These are phyloP conservation scores for Mellivora capensis DNA, from an alignment of 2,113 vertebrate genomes.

Conservation along the genomic window DNA sequence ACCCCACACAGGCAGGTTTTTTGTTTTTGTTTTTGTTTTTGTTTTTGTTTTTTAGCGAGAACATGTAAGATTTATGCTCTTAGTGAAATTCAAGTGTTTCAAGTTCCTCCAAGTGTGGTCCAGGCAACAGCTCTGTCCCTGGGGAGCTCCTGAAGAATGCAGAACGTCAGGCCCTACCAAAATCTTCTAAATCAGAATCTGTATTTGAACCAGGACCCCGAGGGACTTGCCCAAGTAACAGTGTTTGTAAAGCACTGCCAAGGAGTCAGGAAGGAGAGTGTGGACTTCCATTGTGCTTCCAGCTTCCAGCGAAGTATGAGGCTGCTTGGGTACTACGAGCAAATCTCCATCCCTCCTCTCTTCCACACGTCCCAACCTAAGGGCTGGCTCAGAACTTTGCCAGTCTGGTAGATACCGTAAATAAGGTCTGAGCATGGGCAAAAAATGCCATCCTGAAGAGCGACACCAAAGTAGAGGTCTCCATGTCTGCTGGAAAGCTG, in stretches of 20 bases:
- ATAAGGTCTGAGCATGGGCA: not conserved
- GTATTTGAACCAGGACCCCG: slow-evolving; percentile 3
- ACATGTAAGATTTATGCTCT: not conserved
- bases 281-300: not conserved
- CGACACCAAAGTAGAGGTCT: not conserved
- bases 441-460: not conserved
- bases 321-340: not conserved
- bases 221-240: not conserved
- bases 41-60: not conserved
- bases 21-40: too few species aligned
- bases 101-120: not conserved
- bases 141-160: not conserved
- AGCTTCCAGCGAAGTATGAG: not conserved
- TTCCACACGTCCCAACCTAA: not conserved
- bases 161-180: not conserved
- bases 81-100: not conserved
- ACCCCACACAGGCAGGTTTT: not conserved
- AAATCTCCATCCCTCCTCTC: not conserved
- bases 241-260: not conserved
- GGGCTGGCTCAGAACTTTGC: not conserved
- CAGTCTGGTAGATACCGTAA: not conserved
- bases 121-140: not conserved
- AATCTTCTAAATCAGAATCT: not conserved
- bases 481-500: not conserved
- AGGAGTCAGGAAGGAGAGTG: not conserved